Evolutionary conservation across 2,113 vertebrate genomes (phyloP).

Genomic region (Ochotona princeps): DNA sequence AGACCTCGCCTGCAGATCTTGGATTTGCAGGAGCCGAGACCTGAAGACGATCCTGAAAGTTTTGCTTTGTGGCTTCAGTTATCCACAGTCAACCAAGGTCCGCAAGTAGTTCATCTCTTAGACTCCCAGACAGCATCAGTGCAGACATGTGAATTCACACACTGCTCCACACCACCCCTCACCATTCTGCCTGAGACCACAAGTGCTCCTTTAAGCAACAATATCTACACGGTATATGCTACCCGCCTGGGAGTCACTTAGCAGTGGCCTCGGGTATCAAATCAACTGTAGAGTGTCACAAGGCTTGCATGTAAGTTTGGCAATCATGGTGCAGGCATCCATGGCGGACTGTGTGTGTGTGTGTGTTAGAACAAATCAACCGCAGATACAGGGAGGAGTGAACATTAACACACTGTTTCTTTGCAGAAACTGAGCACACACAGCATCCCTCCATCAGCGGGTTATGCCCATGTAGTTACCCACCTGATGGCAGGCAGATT

Average conservation of each 20-base stretch:
- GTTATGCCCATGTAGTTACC: neutral
- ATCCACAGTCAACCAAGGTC: neutral
- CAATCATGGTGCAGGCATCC: too few relatives aligned
- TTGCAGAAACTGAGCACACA: neutral
- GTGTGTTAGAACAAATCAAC: too few relatives aligned
- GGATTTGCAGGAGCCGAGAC: neutral
- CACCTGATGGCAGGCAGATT: neutral
- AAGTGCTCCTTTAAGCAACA: too few relatives aligned
- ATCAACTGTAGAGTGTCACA: neutral
- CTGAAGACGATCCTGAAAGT: neutral
- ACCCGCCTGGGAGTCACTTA: neutral
- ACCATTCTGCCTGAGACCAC: neutral
- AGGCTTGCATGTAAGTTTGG: neutral
- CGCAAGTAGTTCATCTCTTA: neutral
- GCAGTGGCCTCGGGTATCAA: neutral
- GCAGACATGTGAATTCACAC: too few relatives aligned
- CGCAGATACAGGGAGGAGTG: too few relatives aligned
- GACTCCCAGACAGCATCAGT: neutral
- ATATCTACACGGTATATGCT: neutral
- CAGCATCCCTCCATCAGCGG: neutral
- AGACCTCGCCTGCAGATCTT: neutral
- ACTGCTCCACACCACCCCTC: neutral
- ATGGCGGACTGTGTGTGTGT: neutral
- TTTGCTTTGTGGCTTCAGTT: neutral
- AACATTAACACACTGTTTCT: neutral